These are phyloP conservation scores for Synanthedon vespiformis DNA, from an alignment of 2,888 invertebrate genomes.

Conservation along the genomic window DNA sequence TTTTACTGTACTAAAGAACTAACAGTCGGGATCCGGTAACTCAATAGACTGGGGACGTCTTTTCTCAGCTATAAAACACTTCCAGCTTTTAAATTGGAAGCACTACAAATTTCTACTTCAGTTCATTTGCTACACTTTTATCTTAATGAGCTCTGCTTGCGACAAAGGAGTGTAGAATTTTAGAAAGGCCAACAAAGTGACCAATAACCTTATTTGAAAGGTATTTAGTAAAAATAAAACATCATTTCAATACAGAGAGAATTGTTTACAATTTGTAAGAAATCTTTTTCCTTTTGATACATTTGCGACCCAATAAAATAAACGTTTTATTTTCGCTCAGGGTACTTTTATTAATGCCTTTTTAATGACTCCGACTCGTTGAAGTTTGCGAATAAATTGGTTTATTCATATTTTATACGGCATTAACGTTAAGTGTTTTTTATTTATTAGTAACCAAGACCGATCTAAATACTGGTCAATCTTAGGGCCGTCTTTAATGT, in stretches of 20 bases:
- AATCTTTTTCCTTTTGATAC: constrained; percentile 3
- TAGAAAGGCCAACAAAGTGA: constrained; percentile 19
- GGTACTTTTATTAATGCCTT: constrained; percentile 13
- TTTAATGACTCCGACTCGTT: constrained; percentile 16
- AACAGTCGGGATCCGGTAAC: constrained; percentile 17
- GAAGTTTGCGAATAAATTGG: constrained; percentile 12
- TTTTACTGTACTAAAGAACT: no score
- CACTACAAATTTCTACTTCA: constrained; percentile 16
- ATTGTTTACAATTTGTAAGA: background rate
- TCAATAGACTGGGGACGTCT: constrained; percentile 20
- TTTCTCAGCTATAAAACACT: constrained; percentile 16
- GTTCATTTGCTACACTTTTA: constrained; percentile 19
- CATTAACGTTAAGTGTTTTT: background rate
- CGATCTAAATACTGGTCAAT: no score
- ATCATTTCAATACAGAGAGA: background rate
- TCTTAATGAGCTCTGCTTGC: constrained; percentile 23
- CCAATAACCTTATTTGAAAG: constrained; percentile 3
- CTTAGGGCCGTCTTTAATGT: no score
- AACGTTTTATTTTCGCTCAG: constrained; percentile 10
- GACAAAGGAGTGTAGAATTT: constrained; percentile 15
- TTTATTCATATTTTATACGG: constrained; percentile 1
- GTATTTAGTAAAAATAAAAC: constrained; percentile 8
- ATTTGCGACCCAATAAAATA: constrained; percentile 2
- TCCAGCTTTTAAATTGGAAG: constrained; percentile 22
- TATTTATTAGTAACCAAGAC: no score